Base-by-base conservation (phyloP, 2,113 vertebrate genomes). In the Aythya baeri region DNA sequence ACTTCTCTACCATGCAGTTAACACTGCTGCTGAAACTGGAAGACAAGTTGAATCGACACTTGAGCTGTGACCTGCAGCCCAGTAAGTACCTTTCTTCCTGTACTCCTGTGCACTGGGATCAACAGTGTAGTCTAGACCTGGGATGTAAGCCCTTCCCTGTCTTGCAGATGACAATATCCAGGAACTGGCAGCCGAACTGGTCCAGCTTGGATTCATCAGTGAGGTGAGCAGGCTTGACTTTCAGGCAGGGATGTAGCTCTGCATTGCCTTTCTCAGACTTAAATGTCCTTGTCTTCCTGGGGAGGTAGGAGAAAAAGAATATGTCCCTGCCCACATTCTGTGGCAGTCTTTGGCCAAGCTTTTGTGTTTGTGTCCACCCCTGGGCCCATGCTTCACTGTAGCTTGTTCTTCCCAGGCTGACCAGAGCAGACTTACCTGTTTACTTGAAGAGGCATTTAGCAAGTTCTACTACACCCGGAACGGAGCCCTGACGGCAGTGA, bases 51-150 rank as follows among this genome's bases (percentile, higher is more conserved):
- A 99, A 99, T 97, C 98, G 99, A 95, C 99, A 99, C 97, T 96
- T 99, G 97, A 99, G 99, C 98, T 99, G 99, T 97, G 99, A 99
- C 97, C 98, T 99, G 93, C 98, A 99, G 98, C 99, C 99, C 96
- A 99, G 99, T 99, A 96, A 98, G 99, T 98, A 61, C n/a, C 36
- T n/a, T 34, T 44, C 23, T 57, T 70, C 38, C 41, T 4, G 0
- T 9, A 26, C 31, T 1, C 0, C 20, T 41, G 3, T 12, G 34
- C 13, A 0, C 31, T n/a, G 79, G 32, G 36, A 55, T 70, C 46
- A 31, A 76, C 54, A 17, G 62, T 3, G 7, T 0, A 0, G 32
- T 49, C 11, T 41, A 2, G 44, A 10, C 4, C 13, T 4, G 9
- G n/a, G 20, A 4, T 57, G 83, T 7, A 62, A 4, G 1, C 46